These are phyloP conservation scores for Mustelus asterias DNA, from an alignment of 2,113 vertebrate species.

Conservation along the genomic window DNA sequence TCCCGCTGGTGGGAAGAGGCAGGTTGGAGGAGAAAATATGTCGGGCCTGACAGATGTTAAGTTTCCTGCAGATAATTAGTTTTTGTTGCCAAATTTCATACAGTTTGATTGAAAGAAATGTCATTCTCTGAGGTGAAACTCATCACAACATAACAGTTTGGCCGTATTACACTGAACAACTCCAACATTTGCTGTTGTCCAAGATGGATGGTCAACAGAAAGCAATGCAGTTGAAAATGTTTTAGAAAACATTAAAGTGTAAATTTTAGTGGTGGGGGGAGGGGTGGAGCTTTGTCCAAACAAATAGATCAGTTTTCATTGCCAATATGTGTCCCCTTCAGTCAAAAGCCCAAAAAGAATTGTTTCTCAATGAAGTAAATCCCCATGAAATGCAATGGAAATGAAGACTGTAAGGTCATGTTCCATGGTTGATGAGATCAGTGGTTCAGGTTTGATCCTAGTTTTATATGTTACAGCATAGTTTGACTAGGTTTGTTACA, in stretches of 20 bases:
- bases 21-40: neutral
- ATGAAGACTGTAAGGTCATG: too few species aligned
- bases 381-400: too few species aligned
- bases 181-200: neutral
- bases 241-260: neutral
- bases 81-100: neutral
- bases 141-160: neutral
- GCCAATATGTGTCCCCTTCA: too few species aligned
- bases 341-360: too few species aligned
- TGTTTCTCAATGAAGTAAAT: too few species aligned
- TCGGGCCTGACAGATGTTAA: neutral
- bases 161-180: neutral
- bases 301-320: too few species aligned
- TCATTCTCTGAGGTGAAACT: neutral
- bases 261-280: neutral
- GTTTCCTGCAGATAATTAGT: neutral
- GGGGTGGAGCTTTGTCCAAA: neutral
- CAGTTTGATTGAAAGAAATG: neutral
- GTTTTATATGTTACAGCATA: too few species aligned
- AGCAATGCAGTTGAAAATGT: neutral
- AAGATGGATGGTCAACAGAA: neutral
- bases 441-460: too few species aligned
- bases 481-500: too few species aligned
- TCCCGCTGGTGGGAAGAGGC: too few species aligned
- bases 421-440: too few species aligned